Evolutionary conservation across 2,888 invertebrate genomes (phyloP), one percentile per base, ranked within the genome.

Genomic region (Pollenia griseotomentosa): DNA sequence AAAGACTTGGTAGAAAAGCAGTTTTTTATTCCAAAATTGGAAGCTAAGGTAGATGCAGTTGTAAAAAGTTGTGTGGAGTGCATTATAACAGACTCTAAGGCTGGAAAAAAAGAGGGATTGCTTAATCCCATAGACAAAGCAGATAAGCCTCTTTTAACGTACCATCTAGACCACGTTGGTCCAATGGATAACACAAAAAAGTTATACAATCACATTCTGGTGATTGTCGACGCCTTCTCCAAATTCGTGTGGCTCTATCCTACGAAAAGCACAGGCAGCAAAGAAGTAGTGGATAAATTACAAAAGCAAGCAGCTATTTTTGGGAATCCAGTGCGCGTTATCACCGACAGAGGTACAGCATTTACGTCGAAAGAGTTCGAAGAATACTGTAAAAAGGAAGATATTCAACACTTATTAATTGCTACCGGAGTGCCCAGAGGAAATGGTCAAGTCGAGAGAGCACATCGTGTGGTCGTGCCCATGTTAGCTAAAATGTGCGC

Each of bases 201-300:
- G 19, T 0, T 33, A 59, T 87, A 87, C 33, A 82, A 78, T 42
- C 51, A 85, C 51, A 51, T 84, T n/a, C 55, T 87, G 16, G 85
- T 83, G 1, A 42, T 85, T 7, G 44, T 84, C 11, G 71, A 84
- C 33, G 73, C 57, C 5, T 73, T 73, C 16, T 46, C 59, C 7
- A 93, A 93, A 78, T 92, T 92, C 88, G 88, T 88, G 0, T 93
- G 93, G 92, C 44, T 92, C 0, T 92, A 90, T 66, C 92, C 92
- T 0, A 90, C 89, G 0, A 92, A 90, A 71, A 88, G 87, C 8
- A 90, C 90, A 5, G 86, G 89, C 0, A 77, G 89, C 2, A 88
- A 89, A 42, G 61, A 81, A 19, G 78, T 85, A 2, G 59, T 85
- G 11, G 85, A 83, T 9, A 71, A 66, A 46, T 44, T 87, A 19